phyloP scores from a whole-genome alignment of 2,888 invertebrate species.

The Pyrochroa serraticornis region DNA sequence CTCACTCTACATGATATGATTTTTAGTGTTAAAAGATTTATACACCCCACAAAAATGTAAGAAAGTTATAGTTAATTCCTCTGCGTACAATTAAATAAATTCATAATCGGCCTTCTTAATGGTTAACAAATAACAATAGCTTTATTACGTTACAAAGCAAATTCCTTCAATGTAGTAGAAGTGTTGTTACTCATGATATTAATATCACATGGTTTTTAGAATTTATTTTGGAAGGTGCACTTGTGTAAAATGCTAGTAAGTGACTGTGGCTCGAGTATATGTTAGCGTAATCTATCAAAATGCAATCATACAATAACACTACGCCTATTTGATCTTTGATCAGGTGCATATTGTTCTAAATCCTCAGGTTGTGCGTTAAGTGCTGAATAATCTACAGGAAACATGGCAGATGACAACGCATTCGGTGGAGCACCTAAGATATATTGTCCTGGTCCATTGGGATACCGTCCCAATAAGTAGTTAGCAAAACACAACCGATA shows the following conservation, averaged over 20 bases:
- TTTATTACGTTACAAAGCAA: constrained; percentile 13
- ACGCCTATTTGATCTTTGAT: constrained; percentile 71
- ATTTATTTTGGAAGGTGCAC: constrained; percentile 56
- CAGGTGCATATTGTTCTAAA: constrained; percentile 72
- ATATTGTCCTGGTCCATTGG: constrained; percentile 78
- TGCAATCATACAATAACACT: constrained; percentile 68
- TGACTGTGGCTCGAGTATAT: constrained; percentile 29
- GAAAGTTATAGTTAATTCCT: constrained; percentile 5
- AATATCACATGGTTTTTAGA: constrained; percentile 58
- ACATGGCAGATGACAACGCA: constrained; percentile 64
- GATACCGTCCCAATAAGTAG: constrained; percentile 75
- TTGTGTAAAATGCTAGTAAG: constrained; percentile 47
- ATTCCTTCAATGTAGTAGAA: constrained; percentile 25
- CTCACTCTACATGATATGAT: constrained; percentile 19
- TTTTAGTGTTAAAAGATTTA: constrained; percentile 6
- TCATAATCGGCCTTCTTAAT: too few species aligned
- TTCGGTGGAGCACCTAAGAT: constrained; percentile 69
- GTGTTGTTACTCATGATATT: constrained; percentile 23
- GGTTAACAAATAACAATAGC: background rate
- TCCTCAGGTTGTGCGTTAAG: constrained; percentile 73
- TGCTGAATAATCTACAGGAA: constrained; percentile 78
- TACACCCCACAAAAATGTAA: constrained; percentile 9
- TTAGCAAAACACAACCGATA: constrained; percentile 76
- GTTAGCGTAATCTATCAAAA: constrained; percentile 14
- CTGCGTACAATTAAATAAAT: constrained; percentile 3